phyloP scores from a whole-genome alignment of 2,888 invertebrate species.

The Epistrophe eligans region DNA sequence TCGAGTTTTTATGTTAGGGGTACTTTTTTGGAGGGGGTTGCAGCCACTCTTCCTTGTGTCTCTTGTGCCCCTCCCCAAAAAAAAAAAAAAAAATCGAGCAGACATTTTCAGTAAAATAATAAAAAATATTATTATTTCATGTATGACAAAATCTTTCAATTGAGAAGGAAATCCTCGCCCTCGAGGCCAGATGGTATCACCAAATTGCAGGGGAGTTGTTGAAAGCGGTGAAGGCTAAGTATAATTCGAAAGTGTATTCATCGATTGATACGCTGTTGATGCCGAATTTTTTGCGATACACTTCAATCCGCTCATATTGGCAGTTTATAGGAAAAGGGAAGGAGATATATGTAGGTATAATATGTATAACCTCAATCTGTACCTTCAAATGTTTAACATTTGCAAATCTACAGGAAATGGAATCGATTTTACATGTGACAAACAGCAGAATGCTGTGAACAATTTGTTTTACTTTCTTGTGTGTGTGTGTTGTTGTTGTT shows the following conservation, averaged over 20 bases:
- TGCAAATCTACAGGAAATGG: slow-evolving; percentile 70
- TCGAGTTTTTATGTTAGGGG: slow-evolving; percentile 13
- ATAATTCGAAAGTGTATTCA: slow-evolving; percentile 69
- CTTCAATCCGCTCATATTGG: slow-evolving; percentile 2
- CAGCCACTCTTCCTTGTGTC: slow-evolving; percentile 1
- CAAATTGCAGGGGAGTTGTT: slow-evolving; percentile 56
- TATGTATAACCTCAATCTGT: slow-evolving; percentile 62
- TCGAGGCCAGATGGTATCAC: slow-evolving; percentile 24
- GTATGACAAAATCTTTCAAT: slow-evolving; percentile 57
- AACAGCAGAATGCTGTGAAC: slow-evolving; percentile 45
- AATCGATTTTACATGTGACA: slow-evolving; percentile 75
- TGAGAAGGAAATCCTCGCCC: slow-evolving; percentile 14
- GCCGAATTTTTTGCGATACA: slow-evolving; percentile 39
- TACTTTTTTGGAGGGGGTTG: background rate
- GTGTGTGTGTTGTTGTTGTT: background rate
- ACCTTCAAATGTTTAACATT: slow-evolving; percentile 68
- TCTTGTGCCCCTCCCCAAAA: background rate
- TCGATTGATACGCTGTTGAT: slow-evolving; percentile 64
- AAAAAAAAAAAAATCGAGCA: slow-evolving; percentile 17
- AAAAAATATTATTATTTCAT: slow-evolving; percentile 56
- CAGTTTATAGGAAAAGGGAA: background rate
- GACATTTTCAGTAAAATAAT: slow-evolving; percentile 57
- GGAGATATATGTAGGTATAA: background rate
- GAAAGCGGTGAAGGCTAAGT: slow-evolving; percentile 34
- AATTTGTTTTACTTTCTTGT: slow-evolving; percentile 52